Percentiles rank a stretch among this genome's conserved stretches.
These are phyloP conservation scores for Bhutanitis thaidina DNA, from an alignment of 2,888 invertebrate species.

Conservation along the genomic window DNA sequence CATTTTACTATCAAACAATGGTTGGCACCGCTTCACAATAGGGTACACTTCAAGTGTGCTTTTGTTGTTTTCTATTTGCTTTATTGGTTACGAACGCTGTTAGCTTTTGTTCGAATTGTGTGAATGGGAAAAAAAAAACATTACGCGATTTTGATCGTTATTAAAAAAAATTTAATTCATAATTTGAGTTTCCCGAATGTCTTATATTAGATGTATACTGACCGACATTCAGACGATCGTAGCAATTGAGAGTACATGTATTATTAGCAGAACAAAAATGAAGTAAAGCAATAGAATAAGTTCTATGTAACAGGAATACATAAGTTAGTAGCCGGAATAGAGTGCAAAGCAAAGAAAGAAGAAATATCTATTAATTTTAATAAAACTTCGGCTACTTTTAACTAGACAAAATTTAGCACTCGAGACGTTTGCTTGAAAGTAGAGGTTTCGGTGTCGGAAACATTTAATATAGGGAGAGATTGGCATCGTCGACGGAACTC, in stretches of 20 bases:
- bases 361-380: too few species aligned
- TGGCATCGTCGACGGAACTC: conserved; percentile 38
- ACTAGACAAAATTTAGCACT: not conserved
- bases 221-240: too few species aligned
- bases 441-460: conserved; percentile 43
- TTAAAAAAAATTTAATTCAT: too few species aligned
- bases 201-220: too few species aligned
- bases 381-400: not conserved
- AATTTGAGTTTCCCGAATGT: too few species aligned
- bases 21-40: conserved; percentile 29
- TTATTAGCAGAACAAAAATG: too few species aligned
- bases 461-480: conserved; percentile 58
- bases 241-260: too few species aligned
- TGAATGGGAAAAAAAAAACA: conserved; percentile 11
- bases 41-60: conserved; percentile 32
- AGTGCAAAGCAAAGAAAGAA: too few species aligned
- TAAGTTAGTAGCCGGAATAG: too few species aligned
- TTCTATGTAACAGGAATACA: too few species aligned
- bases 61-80: conserved; percentile 33
- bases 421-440: not conserved
- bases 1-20: conserved; percentile 39
- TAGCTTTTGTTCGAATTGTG: conserved; percentile 18
- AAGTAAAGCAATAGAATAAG: too few species aligned
- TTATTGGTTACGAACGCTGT: conserved; percentile 25
- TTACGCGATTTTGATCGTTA: not conserved